Percentiles rank a stretch among this genome's conserved stretches.
Evolutionary conservation across 2,113 vertebrate genomes (phyloP).

Genomic region (Toxotes chatareus): DNA sequence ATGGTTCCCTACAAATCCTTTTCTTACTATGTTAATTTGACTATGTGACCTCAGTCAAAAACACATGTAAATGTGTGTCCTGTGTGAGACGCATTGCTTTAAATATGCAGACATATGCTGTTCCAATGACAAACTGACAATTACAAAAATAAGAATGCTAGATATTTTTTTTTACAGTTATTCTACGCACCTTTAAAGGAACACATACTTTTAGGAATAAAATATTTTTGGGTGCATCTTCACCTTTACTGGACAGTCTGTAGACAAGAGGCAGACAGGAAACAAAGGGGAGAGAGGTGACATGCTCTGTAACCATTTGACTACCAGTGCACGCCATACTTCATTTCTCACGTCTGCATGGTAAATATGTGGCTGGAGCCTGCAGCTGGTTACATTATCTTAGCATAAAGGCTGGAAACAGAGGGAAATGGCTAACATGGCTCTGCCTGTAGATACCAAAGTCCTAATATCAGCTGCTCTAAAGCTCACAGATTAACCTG

Average conservation of each 20-base stretch:
- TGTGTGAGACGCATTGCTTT: constrained; percentile 19
- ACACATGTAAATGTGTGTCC: constrained; percentile 59
- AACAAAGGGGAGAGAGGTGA: neutral
- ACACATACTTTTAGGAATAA: neutral
- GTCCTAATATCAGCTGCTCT: neutral
- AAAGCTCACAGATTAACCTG: no score
- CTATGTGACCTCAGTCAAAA: constrained; percentile 31
- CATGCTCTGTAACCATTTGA: neutral
- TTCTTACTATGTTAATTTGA: constrained; percentile 37
- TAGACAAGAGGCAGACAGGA: neutral
- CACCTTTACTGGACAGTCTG: neutral
- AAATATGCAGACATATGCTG: constrained; percentile 31
- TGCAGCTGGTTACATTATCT: neutral
- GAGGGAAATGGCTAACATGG: neutral
- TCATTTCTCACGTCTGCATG: neutral
- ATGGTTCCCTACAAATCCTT: neutral
- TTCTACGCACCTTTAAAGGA: neutral
- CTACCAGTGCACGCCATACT: neutral
- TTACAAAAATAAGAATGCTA: neutral
- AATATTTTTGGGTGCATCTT: neutral
- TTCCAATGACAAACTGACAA: constrained; percentile 6
- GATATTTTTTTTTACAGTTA: neutral
- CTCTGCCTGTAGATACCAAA: neutral
- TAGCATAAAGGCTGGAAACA: neutral
- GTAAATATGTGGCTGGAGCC: neutral